phyloP scores from a whole-genome alignment of 2,113 vertebrate species.

The Varanus komodoensis region DNA sequence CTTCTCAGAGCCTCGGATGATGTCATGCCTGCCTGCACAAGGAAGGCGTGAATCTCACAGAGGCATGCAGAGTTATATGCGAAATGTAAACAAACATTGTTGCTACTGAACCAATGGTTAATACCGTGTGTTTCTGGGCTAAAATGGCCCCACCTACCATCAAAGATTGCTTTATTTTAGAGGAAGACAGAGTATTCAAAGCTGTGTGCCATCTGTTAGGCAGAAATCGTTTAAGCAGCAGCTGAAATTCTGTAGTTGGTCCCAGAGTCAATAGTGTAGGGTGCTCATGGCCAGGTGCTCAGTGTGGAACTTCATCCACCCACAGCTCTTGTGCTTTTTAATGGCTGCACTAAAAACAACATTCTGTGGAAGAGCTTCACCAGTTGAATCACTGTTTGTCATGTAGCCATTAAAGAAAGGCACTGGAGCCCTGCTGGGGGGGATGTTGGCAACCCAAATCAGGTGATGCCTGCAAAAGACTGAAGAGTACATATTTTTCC shows the following conservation, averaged over 20 bases:
- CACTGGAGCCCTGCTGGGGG: background rate
- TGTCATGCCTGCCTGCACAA: background rate
- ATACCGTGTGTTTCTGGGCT: slow-evolving; percentile 73
- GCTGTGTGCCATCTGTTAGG: slow-evolving; percentile 50
- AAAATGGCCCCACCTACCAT: slow-evolving; percentile 76
- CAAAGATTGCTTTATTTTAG: slow-evolving; percentile 72
- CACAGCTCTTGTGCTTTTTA: background rate
- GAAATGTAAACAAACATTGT: slow-evolving; percentile 68
- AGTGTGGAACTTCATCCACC: too few species aligned
- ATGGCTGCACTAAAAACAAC: background rate
- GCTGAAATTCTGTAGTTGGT: slow-evolving; percentile 51
- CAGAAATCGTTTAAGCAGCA: slow-evolving; percentile 58
- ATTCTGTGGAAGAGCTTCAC: background rate
- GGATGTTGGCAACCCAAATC: slow-evolving; percentile 1
- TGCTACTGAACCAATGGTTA: slow-evolving; percentile 65
- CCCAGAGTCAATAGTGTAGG: slow-evolving; percentile 37
- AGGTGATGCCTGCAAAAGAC: slow-evolving; percentile 6
- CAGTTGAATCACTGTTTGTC: too few species aligned
- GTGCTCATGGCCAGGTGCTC: background rate
- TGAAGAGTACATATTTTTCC: background rate
- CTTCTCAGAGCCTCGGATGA: slow-evolving; percentile 2
- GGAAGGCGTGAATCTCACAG: background rate
- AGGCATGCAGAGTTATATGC: background rate
- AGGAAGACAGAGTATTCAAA: slow-evolving; percentile 57
- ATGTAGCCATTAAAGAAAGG: background rate